Conservation (phyloP, 92 coral and sea anemone species). For the Desmophyllum pertusum region DNA sequence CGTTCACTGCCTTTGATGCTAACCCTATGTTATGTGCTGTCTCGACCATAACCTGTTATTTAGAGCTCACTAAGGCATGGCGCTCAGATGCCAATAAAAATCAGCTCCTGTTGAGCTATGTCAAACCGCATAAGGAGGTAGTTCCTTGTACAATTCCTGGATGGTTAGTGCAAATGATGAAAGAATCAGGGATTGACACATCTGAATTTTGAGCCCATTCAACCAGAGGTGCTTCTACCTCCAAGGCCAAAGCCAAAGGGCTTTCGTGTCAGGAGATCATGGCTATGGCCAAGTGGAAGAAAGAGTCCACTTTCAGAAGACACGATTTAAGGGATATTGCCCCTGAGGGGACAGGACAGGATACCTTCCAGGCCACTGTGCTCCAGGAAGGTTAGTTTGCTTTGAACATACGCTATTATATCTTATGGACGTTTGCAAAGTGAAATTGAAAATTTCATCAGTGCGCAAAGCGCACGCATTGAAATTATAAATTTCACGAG, state of each 20-base stretch:
- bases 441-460: constrained; percentile 66
- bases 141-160: constrained; percentile 53
- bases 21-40: constrained; percentile 36
- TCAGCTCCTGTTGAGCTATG: constrained; percentile 47
- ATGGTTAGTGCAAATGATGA: constrained; percentile 45
- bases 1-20: background rate
- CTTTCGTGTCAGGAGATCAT: no score
- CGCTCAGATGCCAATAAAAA: background rate
- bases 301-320: no score
- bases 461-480: constrained; percentile 65
- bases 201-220: constrained; percentile 50
- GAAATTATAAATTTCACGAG: no score
- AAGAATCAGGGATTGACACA: constrained; percentile 48
- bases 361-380: no score
- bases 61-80: constrained; percentile 36
- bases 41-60: constrained; percentile 15
- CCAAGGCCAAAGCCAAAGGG: constrained; percentile 51
- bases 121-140: constrained; percentile 54
- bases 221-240: constrained; percentile 49
- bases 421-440: constrained; percentile 55
- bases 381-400: no score
- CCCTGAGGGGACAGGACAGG: no score
- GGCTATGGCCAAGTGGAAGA: no score
- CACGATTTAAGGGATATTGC: no score
- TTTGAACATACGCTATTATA: no score